Evolutionary conservation across 2,888 invertebrate species (phyloP), one percentile per base, ranked within the genome.

Genomic region (Hypomecis punctinalis): DNA sequence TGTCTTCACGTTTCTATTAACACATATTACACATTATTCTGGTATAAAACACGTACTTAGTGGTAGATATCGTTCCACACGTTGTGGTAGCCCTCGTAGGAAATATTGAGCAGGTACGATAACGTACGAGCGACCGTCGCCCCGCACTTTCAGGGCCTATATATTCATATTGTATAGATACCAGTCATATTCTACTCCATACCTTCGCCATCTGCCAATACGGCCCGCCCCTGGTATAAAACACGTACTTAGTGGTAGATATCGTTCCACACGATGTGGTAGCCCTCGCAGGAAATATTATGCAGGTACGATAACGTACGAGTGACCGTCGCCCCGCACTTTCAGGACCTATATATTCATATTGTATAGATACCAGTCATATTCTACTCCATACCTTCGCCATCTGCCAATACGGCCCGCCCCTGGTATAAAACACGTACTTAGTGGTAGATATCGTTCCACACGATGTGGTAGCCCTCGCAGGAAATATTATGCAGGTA

Each of bases 181-280:
- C n/a, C n/a, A n/a, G n/a, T n/a, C n/a, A n/a, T n/a, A n/a, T n/a
- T n/a, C n/a, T n/a, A 52, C 11, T 23, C 0, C 52, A 80, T 88
- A 97, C 97, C 94, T 96, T 97, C 36, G 96, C 95, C 68, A 95
- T 91, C 93, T 99, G 99, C 99, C 99, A 99, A 84, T 99, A 99
- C 0, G 99, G 99, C 0, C 99, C 99, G 45, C 99, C 99, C 88
- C 99, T 95, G 0, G 99, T 99, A 83, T 95, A 98, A 5, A 99
- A 89, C 0, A 96, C 95, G 86, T n/a, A n/a, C n/a, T n/a, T 96
- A 99, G 77, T 96, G 95, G 84, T 96, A 98, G 11, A 96, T 94
- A 86, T 99, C 98, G 83, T 97, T 96, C 97, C 97, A 98, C n/a
- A 94, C 94, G 37, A 98, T 87, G 78, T 94, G 96, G 74, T 94